phyloP scores from a whole-genome alignment of 2,113 vertebrate genomes.

The Synodontis membranacea region DNA sequence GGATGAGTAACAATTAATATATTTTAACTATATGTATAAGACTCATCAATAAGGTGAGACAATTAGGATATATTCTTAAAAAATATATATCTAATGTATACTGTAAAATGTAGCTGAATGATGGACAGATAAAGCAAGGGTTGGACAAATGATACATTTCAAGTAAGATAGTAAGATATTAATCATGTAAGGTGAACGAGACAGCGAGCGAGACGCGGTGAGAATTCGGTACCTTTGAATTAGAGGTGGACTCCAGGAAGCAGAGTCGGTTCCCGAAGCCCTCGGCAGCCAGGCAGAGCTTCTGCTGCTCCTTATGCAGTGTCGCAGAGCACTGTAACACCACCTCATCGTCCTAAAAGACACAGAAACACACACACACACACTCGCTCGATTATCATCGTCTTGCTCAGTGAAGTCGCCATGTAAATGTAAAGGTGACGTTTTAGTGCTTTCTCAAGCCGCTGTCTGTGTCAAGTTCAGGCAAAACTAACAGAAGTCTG shows the following conservation, averaged over 20 bases:
- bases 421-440: background rate
- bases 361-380: conserved; percentile 35
- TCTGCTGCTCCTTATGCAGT: conserved; percentile 92
- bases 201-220: background rate
- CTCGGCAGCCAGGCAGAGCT: conserved; percentile 92
- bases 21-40: background rate
- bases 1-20: no score
- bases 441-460: background rate
- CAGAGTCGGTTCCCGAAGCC: conserved; percentile 97
- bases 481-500: background rate
- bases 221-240: conserved; percentile 84
- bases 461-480: background rate
- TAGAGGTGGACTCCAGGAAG: conserved; percentile 95
- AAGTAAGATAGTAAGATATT: no score
- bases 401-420: background rate
- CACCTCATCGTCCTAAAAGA: conserved; percentile 89
- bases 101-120: background rate
- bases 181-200: background rate
- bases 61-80: no score
- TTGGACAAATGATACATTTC: background rate
- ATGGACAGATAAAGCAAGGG: background rate
- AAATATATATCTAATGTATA: no score
- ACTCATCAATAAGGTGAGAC: background rate
- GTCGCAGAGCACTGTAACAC: conserved; percentile 92
- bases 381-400: background rate